Base-by-base conservation (phyloP, 2,888 invertebrate genomes). In the Nasonia oneida region DNA sequence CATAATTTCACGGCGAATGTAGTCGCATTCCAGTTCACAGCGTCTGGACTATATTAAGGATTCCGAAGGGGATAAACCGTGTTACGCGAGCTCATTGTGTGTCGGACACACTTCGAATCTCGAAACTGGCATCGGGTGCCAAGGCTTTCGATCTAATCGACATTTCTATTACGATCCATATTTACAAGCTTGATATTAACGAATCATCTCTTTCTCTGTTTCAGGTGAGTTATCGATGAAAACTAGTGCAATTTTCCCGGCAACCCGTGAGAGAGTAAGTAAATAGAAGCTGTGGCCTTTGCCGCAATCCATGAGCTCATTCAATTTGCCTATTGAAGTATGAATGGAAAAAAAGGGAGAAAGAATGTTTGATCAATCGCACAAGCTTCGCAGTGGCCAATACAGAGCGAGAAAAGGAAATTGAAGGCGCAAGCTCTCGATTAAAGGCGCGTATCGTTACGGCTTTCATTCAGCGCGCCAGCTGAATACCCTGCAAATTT, bases 21-120 rank as follows among this genome's bases (percentile, higher is more conserved):
- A 47, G 33, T 33, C 33, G 8, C 33, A 67, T 67, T 67, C 57
- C 67, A 23, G 67, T n/a, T 1, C 0, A n/a, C 4, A 53, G 18
- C 33, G 29, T 10, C 67, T 67, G 33, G 74, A 81, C 81, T 81
- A 74, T 81, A 81, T 73, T 74, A 74, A 39, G 50, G 74, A 74
- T 74, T 74, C 74, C 74, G 57, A 29, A 29, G 57, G 23, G 4
- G 12, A 14, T 23, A 33, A 29, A 61, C 23, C 57, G 23, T 6
- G n/a, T 23, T 18, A 23, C n/a, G 0, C 12, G 10, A 29, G 29
- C 29, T 14, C 3, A 33, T 29, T 67, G n/a, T 14, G 12, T 6
- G n/a, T 23, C 57, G n/a, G 1, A 33, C 3, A 67, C n/a, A 14
- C 33, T 23, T 64, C 23, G 23, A 64, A 29, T 23, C 67, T 12